These are phyloP conservation scores for Podiceps cristatus DNA, from an alignment of 2,113 vertebrate genomes.

Conservation along the genomic window DNA sequence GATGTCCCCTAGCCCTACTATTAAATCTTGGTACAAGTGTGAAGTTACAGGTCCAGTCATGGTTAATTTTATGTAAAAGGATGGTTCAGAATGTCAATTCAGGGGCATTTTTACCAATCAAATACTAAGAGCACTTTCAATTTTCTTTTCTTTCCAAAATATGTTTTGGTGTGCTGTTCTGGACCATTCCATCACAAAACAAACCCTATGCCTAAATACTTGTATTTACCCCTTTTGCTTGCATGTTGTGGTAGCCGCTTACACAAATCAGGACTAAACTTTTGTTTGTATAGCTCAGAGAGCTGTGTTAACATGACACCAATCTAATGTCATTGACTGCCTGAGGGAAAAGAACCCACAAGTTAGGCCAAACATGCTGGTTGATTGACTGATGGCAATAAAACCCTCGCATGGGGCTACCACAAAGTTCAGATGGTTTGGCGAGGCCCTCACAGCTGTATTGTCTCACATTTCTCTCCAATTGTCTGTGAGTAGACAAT, in stretches of 20 bases:
- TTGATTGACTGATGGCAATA: constrained; percentile 46
- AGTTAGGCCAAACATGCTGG: neutral
- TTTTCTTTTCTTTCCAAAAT: neutral
- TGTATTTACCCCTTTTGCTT: neutral
- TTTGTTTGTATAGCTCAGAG: neutral
- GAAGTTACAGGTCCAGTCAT: neutral
- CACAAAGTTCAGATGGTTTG: constrained; percentile 22
- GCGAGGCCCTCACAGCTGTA: neutral
- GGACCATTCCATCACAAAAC: neutral
- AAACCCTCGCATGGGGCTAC: neutral
- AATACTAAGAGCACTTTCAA: neutral
- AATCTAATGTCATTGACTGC: neutral
- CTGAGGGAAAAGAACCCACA: neutral
- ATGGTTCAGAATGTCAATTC: neutral
- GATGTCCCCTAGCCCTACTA: neutral
- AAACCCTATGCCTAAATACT: neutral
- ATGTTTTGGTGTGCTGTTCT: neutral
- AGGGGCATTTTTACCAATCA: neutral
- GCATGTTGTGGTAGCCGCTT: neutral
- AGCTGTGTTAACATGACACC: neutral
- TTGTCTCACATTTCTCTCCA: neutral
- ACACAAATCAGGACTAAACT: neutral
- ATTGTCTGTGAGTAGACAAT: neutral
- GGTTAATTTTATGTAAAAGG: neutral
- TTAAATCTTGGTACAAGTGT: neutral